Evolutionary conservation across 2,888 invertebrate genomes (phyloP).

Genomic region (Nemoura dubitans): DNA sequence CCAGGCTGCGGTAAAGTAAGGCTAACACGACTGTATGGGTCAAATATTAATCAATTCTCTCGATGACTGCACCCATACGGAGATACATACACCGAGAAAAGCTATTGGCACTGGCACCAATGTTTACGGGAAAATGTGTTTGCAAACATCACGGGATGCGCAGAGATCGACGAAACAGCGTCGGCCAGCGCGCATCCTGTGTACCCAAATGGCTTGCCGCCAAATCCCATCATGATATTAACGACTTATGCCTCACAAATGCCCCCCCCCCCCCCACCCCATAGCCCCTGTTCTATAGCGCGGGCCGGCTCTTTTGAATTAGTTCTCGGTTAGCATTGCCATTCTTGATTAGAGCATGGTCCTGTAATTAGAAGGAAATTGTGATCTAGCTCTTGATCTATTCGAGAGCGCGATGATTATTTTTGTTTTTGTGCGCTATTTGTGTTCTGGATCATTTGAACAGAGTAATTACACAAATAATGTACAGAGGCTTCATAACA

Average conservation of each 20-base stretch:
- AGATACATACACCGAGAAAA: too few relatives aligned
- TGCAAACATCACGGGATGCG: not conserved
- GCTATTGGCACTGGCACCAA: too few relatives aligned
- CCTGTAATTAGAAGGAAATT: too few relatives aligned
- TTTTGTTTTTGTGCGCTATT: too few relatives aligned
- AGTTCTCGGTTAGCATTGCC: not conserved
- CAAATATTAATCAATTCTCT: too few relatives aligned
- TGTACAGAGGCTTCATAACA: not conserved
- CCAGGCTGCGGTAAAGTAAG: too few relatives aligned
- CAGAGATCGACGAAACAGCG: not conserved
- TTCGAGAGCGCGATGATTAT: not conserved
- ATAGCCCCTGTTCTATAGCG: too few relatives aligned
- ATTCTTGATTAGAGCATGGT: not conserved
- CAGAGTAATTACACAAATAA: not conserved
- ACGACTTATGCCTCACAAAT: not conserved
- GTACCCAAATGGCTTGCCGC: not conserved
- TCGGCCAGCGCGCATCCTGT: not conserved
- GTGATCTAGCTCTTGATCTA: not conserved
- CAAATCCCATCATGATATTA: not conserved
- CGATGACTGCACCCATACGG: too few relatives aligned
- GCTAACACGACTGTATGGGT: too few relatives aligned
- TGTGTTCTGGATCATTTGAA: too few relatives aligned
- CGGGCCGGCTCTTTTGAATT: not conserved
- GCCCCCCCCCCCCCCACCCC: too few relatives aligned
- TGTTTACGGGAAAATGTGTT: too few relatives aligned